A percentile compares a stretch with the other conserved stretches of the same genome.
phyloP scores from a whole-genome alignment of 2,888 invertebrate genomes.

The Cyclophora punctaria region DNA sequence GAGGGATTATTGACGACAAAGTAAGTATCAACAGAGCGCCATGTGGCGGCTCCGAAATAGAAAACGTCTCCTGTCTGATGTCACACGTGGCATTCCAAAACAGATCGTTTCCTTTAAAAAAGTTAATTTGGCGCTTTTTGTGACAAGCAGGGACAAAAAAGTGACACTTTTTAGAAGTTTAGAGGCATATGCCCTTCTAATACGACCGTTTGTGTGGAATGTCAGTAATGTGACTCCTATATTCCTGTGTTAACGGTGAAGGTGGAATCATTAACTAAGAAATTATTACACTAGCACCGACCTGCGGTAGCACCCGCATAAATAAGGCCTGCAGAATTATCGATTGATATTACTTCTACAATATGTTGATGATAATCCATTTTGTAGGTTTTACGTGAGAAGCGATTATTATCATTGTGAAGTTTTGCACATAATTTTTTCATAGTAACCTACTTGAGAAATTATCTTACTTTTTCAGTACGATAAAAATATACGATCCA shows the following conservation, averaged over 20 bases:
- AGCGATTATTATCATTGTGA: no score
- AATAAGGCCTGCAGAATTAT: no score
- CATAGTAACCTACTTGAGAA: no score
- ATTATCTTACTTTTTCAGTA: no score
- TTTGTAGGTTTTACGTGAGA: no score
- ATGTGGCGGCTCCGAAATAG: constrained; percentile 63
- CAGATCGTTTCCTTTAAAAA: constrained; percentile 74
- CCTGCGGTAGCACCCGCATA: no score
- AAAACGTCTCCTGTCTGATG: constrained; percentile 45
- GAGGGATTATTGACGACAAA: constrained; percentile 68
- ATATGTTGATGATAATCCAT: no score
- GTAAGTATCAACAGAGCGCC: constrained; percentile 58
- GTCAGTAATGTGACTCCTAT: constrained; percentile 62
- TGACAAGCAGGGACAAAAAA: constrained; percentile 49
- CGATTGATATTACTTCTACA: no score
- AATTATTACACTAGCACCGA: no score
- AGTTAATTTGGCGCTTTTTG: constrained; percentile 72
- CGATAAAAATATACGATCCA: no score
- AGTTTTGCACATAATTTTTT: no score
- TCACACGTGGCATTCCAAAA: constrained; percentile 71
- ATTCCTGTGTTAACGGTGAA: constrained; percentile 37
- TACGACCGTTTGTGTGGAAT: constrained; percentile 55
- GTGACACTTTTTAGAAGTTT: constrained; percentile 60
- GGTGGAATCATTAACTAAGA: no score
- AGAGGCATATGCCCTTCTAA: constrained; percentile 58